Conservation (phyloP, 2,797 vertebrate species). For the Buceros bicornis region DNA sequence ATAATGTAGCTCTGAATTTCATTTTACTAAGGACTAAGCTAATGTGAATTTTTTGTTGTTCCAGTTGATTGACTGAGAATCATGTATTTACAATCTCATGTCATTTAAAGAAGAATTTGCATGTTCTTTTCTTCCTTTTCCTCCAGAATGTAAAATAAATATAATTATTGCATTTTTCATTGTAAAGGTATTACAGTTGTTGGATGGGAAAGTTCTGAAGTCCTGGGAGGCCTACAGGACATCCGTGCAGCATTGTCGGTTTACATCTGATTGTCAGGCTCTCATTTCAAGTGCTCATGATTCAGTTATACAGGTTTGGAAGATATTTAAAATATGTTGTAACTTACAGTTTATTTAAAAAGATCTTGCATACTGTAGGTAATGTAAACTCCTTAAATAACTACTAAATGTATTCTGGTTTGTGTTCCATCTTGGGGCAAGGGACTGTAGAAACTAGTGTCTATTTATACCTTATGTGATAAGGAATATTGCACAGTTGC, state of each 20-base stretch:
- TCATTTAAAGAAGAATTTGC: background rate
- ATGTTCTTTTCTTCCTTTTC: background rate
- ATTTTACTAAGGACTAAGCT: background rate
- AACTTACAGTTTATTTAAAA: background rate
- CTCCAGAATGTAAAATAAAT: background rate
- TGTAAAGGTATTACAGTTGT: constrained; percentile 87
- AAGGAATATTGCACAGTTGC: background rate
- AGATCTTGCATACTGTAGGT: background rate
- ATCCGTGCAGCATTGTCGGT: constrained; percentile 88
- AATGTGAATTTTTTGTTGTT: background rate
- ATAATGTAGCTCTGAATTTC: background rate
- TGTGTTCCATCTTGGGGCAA: background rate
- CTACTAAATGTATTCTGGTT: background rate
- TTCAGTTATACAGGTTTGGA: constrained; percentile 85
- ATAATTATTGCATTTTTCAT: background rate
- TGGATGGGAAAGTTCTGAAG: constrained; percentile 83
- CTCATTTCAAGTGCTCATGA: constrained; percentile 93
- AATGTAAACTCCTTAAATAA: background rate
- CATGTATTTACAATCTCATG: background rate
- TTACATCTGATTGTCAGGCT: constrained; percentile 83
- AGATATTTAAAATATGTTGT: background rate
- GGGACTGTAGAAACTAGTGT: background rate
- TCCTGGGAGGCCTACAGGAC: constrained; percentile 82
- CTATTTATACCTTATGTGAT: background rate
- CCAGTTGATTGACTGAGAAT: background rate